Evolutionary conservation across 2,888 invertebrate species (phyloP), one percentile per base, ranked within the genome.

Genomic region (Megaustenia siamemsis): DNA sequence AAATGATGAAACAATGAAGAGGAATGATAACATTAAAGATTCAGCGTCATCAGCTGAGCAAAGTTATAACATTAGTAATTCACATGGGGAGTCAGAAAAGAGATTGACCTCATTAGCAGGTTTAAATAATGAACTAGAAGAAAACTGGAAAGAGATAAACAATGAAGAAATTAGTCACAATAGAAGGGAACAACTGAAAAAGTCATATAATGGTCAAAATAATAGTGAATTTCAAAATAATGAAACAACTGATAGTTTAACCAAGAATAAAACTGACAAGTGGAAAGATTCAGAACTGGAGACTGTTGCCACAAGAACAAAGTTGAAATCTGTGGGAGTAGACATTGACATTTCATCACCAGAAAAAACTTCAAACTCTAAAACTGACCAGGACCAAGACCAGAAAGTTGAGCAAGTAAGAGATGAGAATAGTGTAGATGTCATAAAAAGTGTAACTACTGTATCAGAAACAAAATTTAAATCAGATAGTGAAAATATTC

Each of bases 21-120:
- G 12, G 4, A 28, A 28, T 28, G 8, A 28, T 45, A 28, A n/a
- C 28, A n/a, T n/a, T n/a, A n/a, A n/a, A n/a, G n/a, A 24, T 21
- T 1, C n/a, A 8, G 28, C 32, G 18, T 45, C 73, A 49, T n/a
- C 45, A 73, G 15, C 49, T 32, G 49, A 32, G 21, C 18, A 60
- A 1, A 56, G 21, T 28, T 28, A 12, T 24, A 43, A n/a, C n/a
- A 73, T 32, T 53, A 86, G 89, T 49, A 89, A 88, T 32, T 92
- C 92, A 92, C 90, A 92, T 86, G 86, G 88, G 75, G 92, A 92
- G 76, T 92, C 91, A 24, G 90, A 91, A 76, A 90, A 89, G 71
- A 86, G 91, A 75, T 89, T 89, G 86, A 84, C 86, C 43, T 89
- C 90, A 6, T 40, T 75, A n/a, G 71, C 78, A 28, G 73, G 73